Evolutionary conservation across 2,888 invertebrate species (phyloP).

Genomic region (Spatulosminthurus flaviceps): DNA sequence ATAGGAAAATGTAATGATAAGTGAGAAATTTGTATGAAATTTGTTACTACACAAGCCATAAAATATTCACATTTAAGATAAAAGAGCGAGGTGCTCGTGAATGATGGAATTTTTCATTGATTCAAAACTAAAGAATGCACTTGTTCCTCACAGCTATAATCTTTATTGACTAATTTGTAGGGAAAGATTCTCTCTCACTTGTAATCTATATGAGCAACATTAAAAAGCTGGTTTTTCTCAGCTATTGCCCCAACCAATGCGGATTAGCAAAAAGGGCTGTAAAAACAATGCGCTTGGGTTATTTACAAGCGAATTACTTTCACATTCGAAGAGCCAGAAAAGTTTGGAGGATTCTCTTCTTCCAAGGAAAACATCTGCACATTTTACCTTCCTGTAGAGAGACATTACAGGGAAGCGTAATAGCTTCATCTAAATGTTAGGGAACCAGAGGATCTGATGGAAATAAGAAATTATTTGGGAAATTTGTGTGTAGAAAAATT

Average conservation of each 20-base stretch:
- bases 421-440: too few species aligned
- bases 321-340: not conserved
- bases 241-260: not conserved
- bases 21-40: too few species aligned
- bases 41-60: not conserved
- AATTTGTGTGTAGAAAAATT: too few species aligned
- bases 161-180: not conserved
- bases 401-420: too few species aligned
- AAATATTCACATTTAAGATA: conserved; percentile 1
- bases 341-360: not conserved
- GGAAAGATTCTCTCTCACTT: not conserved
- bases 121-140: not conserved
- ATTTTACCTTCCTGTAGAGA: too few species aligned
- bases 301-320: conserved; percentile 12
- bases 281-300: not conserved
- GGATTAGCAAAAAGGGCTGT: not conserved
- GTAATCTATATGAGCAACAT: not conserved
- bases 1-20: too few species aligned
- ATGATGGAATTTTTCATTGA: conserved; percentile 12
- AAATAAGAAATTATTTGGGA: too few species aligned
- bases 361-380: too few species aligned
- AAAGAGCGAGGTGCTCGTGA: not conserved
- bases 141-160: not conserved
- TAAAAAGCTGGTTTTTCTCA: not conserved
- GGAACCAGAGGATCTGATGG: too few species aligned